Evolutionary conservation across 2,797 vertebrate genomes (phyloP).

Genomic region (Arvicola amphibius): DNA sequence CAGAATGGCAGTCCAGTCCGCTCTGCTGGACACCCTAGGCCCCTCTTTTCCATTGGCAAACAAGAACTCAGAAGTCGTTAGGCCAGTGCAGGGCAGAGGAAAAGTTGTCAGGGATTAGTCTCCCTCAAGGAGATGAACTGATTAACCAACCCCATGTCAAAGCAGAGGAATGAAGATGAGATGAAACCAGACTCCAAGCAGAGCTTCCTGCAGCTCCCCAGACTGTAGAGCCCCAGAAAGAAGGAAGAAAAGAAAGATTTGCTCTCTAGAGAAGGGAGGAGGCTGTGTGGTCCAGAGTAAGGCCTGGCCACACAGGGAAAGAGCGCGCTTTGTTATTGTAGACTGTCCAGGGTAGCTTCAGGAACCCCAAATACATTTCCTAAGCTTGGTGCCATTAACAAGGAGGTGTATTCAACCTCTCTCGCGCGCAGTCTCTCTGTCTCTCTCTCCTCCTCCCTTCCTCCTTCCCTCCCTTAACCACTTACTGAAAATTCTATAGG

Average conservation of each 20-base stretch:
- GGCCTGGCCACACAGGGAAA: neutral
- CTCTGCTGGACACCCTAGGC: neutral
- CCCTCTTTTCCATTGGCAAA: neutral
- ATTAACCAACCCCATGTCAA: neutral
- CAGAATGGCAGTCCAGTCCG: neutral
- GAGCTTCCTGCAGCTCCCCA: neutral
- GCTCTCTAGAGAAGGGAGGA: neutral
- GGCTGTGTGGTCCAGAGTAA: rapidly evolving
- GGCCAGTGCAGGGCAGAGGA: neutral
- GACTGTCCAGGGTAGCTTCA: neutral
- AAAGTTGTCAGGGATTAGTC: neutral
- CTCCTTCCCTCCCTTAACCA: neutral
- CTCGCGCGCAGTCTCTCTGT: neutral
- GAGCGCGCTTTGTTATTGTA: neutral
- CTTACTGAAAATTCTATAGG: slow-evolving; percentile 13
- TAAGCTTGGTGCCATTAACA: neutral
- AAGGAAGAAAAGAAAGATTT: neutral
- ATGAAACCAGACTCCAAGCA: neutral
- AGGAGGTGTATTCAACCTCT: neutral
- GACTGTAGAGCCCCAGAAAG: neutral
- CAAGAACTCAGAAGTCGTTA: neutral
- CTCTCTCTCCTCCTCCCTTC: neutral
- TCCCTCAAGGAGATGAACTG: neutral
- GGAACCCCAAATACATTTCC: neutral
- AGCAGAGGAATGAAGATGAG: neutral